Conservation (phyloP, 2,797 vertebrate species). For the Labeo calbasu region DNA sequence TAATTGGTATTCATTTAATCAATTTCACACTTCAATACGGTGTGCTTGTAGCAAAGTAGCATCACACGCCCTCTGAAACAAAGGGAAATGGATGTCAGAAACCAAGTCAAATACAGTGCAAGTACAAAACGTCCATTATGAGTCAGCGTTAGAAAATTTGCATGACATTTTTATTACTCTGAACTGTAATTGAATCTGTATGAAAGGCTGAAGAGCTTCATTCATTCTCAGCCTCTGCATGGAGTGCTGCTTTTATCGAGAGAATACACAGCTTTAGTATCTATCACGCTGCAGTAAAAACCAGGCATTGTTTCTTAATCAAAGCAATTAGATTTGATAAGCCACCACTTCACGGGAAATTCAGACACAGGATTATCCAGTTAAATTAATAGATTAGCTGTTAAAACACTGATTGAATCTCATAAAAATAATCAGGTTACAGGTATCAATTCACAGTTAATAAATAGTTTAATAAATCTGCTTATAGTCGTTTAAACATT, state of each 20-base stretch:
- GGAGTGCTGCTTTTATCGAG: conserved; percentile 25
- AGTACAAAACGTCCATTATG: conserved; percentile 41
- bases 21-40: conserved; percentile 12
- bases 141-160: conserved; percentile 22
- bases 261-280: conserved; percentile 22
- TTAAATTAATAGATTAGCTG: background rate
- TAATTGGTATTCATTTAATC: background rate
- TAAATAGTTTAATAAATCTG: background rate
- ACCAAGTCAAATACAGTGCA: conserved; percentile 10
- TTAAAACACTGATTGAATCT: background rate
- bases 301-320: conserved; percentile 14
- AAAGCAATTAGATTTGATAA: conserved; percentile 9
- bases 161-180: conserved; percentile 34
- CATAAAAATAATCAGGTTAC: background rate
- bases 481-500: background rate
- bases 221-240: conserved; percentile 3
- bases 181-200: conserved; percentile 34
- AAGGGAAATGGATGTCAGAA: conserved; percentile 3
- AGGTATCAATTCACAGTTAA: background rate
- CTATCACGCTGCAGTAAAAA: background rate
- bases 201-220: conserved; percentile 43
- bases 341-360: background rate
- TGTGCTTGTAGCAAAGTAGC: background rate
- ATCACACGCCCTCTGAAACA: background rate
- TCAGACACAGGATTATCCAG: background rate